Evolutionary conservation across 1,140 invertebrate species (phyloP).

Genomic region (Nephotettix cincticeps): DNA sequence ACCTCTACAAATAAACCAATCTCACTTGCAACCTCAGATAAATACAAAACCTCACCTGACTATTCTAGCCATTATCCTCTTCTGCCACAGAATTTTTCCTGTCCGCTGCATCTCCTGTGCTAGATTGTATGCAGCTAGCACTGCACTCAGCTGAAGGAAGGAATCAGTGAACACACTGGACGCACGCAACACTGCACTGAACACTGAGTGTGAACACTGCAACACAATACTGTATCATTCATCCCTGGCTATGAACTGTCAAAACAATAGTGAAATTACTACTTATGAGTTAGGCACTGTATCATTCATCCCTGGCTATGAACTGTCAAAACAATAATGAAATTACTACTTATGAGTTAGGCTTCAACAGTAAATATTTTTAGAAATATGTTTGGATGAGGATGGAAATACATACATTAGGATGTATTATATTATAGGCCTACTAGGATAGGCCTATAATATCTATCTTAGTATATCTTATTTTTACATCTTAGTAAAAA

Average conservation of each 20-base stretch:
- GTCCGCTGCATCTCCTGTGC: constrained; percentile 52
- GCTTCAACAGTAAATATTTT: too few species aligned
- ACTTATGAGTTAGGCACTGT: too few species aligned
- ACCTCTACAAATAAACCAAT: too few species aligned
- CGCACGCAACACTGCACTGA: constrained; percentile 57
- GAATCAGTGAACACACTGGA: constrained; percentile 64
- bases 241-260: background rate
- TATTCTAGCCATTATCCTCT: constrained; percentile 58
- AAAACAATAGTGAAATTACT: background rate
- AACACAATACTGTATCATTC: constrained; percentile 35
- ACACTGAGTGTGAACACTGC: constrained; percentile 56
- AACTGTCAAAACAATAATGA: background rate
- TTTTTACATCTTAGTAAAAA: too few species aligned
- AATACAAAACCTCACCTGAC: constrained; percentile 59
- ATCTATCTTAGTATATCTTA: too few species aligned
- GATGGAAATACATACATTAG: too few species aligned
- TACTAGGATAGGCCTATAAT: too few species aligned
- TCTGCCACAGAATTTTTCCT: constrained; percentile 55
- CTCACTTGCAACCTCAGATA: too few species aligned
- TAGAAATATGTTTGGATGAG: too few species aligned
- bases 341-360: too few species aligned
- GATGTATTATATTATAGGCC: too few species aligned
- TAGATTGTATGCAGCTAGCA: constrained; percentile 60
- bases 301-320: background rate
- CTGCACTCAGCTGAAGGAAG: constrained; percentile 62